Base-by-base conservation (phyloP, 2,888 invertebrate species). In the Lacanobia oleracea region DNA sequence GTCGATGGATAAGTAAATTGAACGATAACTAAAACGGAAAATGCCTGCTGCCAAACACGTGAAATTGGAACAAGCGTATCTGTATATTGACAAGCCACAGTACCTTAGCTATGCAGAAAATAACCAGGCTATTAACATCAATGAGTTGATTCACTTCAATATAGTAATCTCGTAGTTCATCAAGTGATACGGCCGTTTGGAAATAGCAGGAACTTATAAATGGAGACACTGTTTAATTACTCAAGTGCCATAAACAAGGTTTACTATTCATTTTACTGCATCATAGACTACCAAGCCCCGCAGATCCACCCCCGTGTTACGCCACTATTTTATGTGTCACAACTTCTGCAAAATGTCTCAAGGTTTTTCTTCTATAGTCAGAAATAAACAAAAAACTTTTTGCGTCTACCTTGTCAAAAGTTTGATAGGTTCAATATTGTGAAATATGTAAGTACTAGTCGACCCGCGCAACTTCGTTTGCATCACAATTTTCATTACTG, bases 1-100 rank as follows among this genome's bases (percentile, higher is more conserved):
- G 43, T 66, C 53, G 61, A 81, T 76, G 66, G 61, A 81, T 81
- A 70, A 76, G 69, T 62, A 54, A 65, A 61, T 69, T n/a, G 51
- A 64, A 66, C 10, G 48, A 57, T 70, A 54, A 27, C 23, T 23
- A 27, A 79, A 62, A 50, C 12, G 62, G 73, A 66, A 73, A 82
- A 69, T 73, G 33, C 66, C 63, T n/a, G 45, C 10, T 43, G 18
- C 9, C 21, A 56, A 43, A 27, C 51, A 71, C 48, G 43, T 77
- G 53, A 61, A 61, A 62, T 45, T 48, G 0, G 14, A 70, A 78
- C 70, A 81, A 66, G 14, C 66, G 54, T 43, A 23, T 50, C 51
- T 61, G 37, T 79, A 16, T 40, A 16, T 18, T 12, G 14, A 71
- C 43, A 33, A 9, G 4, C 4, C 62, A 78, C 72, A 72, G 67